phyloP scores from a whole-genome alignment of 2,888 invertebrate species.

The Mesorhabditis spiculigera region DNA sequence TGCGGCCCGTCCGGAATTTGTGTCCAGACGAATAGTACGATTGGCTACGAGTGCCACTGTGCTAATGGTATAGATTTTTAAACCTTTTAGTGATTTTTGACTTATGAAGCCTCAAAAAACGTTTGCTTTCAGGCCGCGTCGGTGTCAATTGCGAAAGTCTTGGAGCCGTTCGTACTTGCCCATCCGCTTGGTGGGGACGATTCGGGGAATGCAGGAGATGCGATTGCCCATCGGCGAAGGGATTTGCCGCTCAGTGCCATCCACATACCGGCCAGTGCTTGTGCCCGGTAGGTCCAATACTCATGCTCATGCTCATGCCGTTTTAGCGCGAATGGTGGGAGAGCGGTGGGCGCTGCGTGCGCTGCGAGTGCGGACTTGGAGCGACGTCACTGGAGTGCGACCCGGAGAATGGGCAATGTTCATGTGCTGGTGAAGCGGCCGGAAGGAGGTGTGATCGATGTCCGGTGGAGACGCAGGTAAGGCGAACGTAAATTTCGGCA shows the following conservation, averaged over 20 bases:
- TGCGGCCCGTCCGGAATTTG: conserved; percentile 45
- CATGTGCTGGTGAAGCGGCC: conserved; percentile 46
- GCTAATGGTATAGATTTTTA: too few species aligned
- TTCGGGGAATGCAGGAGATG: conserved; percentile 44
- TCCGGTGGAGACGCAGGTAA: not conserved
- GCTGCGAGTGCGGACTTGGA: conserved; percentile 53
- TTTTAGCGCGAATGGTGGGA: not conserved
- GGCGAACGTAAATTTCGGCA: not conserved
- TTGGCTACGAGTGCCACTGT: conserved; percentile 53
- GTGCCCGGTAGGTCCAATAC: conserved; percentile 28
- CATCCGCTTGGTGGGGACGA: conserved; percentile 50
- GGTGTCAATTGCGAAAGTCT: conserved; percentile 47
- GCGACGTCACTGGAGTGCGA: conserved; percentile 39
- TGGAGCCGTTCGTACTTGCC: conserved; percentile 39
- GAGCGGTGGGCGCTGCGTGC: conserved; percentile 24
- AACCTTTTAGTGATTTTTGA: too few species aligned
- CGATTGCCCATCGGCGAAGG: conserved; percentile 33
- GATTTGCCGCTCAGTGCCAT: conserved; percentile 46
- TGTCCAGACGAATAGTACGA: conserved; percentile 31
- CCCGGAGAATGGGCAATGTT: conserved; percentile 41
- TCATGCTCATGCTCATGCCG: not conserved
- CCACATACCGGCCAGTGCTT: conserved; percentile 36
- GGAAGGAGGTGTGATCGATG: conserved; percentile 36
- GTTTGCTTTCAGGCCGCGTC: too few species aligned
- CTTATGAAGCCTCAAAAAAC: too few species aligned